These are phyloP conservation scores for Alcedo atthis DNA, from an alignment of 2,797 vertebrate genomes.

Conservation along the genomic window DNA sequence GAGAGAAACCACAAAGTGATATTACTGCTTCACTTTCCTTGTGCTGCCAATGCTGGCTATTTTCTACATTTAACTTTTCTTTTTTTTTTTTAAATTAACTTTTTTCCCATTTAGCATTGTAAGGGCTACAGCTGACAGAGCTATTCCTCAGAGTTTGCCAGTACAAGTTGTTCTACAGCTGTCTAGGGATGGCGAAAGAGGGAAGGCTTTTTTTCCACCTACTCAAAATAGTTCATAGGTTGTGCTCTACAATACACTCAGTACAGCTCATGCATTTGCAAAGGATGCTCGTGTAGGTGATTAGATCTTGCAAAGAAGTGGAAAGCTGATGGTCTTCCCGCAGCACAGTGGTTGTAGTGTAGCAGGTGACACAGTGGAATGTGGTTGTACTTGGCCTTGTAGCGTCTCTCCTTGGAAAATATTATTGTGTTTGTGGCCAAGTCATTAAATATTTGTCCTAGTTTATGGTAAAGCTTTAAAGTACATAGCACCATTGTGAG, in stretches of 20 bases:
- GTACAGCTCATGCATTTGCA: neutral
- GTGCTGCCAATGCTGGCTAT: neutral
- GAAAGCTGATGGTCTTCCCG: neutral
- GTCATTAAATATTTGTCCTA: fast-evolving
- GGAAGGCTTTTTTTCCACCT: constrained; percentile 8
- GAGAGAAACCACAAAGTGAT: neutral
- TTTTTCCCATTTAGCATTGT: neutral
- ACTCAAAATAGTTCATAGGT: neutral
- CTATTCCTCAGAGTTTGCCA: neutral
- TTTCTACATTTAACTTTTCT: neutral
- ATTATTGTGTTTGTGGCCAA: neutral
- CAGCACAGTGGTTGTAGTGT: neutral
- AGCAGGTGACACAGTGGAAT: neutral
- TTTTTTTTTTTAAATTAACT: no score
- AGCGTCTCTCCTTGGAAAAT: neutral
- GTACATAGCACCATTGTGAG: neutral
- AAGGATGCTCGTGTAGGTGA: neutral
- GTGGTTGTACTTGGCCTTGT: neutral
- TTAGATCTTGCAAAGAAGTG: neutral
- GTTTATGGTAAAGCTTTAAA: neutral
- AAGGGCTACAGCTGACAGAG: neutral
- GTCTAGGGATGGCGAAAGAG: neutral
- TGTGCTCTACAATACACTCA: neutral
- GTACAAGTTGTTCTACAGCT: constrained; percentile 48
- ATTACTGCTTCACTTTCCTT: neutral